Conservation (phyloP, 2,888 invertebrate species). For the Caenorhabditis wallacei region DNA sequence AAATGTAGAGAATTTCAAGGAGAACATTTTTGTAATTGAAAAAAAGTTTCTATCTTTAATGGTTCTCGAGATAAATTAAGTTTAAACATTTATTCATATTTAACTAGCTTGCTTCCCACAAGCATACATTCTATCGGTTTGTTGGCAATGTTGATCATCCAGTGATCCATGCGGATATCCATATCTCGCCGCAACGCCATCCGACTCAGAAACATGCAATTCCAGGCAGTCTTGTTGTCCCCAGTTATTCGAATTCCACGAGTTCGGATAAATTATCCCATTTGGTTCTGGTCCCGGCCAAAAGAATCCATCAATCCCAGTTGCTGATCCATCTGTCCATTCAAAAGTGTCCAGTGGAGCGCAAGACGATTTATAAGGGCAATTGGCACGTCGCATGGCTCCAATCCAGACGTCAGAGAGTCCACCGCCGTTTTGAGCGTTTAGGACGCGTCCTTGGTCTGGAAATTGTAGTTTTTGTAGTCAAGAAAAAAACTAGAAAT, state of each 20-base stretch:
- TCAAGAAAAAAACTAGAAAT: too few species aligned
- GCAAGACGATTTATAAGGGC: background rate
- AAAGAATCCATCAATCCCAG: slow-evolving; percentile 14
- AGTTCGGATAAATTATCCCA: background rate
- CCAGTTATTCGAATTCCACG: too few species aligned
- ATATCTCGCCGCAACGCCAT: background rate
- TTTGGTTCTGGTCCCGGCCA: background rate
- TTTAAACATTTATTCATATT: background rate
- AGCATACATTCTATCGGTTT: slow-evolving; percentile 7
- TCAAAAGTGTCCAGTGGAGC: slow-evolving; percentile 2
- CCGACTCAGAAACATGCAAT: background rate
- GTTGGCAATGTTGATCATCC: slow-evolving; percentile 13
- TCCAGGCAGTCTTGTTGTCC: slow-evolving; percentile 2
- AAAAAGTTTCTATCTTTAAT: background rate
- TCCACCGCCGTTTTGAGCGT: background rate
- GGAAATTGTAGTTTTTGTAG: slow-evolving; percentile 1
- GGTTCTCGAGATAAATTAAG: background rate
- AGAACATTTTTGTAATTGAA: background rate
- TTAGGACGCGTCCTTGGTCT: background rate
- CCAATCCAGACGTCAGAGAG: slow-evolving; percentile 1
- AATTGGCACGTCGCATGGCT: background rate
- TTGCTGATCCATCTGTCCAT: slow-evolving; percentile 25
- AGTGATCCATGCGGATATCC: background rate
- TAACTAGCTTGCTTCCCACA: background rate
- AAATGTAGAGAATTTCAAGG: background rate